Evolutionary conservation across 1,140 invertebrate genomes (phyloP), one percentile per base, ranked within the genome.

Genomic region (Drosophila sulfurigaster): DNA sequence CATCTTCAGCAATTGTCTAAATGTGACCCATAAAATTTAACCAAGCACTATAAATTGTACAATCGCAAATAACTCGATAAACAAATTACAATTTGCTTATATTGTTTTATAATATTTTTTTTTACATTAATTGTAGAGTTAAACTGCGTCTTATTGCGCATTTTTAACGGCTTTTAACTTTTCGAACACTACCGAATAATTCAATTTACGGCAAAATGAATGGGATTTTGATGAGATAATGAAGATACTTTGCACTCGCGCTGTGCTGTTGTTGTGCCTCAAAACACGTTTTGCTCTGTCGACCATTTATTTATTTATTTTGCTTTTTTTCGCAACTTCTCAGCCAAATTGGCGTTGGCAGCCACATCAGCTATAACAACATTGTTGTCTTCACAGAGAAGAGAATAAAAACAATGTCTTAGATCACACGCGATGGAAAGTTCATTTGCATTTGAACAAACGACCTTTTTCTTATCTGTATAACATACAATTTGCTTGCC

Each of bases 161-260:
- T 16, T 15, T 16, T 57, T 41, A 71, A 28, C 20, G 35, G 30
- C 8, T 30, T 20, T 30, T 48, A 66, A 67, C 16, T 54, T 35
- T 46, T 45, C 32, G 28, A 45, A 59, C 45, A 59, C 54, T 73
- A 48, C 46, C 30, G 66, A 67, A 67, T 54, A 73, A 59, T 68
- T 73, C 64, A 73, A 68, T 68, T 68, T 60, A 58, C 54, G 51
- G 56, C 48, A 73, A 60, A 25, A 68, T 68, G 48, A 60, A 66
- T 54, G 35, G 28, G 54, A 41, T 60, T 68, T 67, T 52, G 56
- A 54, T 68, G 65, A 59, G 70, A 73, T 73, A 73, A 73, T 73
- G 48, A 57, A 57, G 54, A 41, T 41, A 41, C 54, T 20, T 15
- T 32, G 32, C 10, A 38, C 35, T 10, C 35, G 20, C 20, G 20